phyloP scores from a whole-genome alignment of 1,140 invertebrate species.

The Apis laboriosa region DNA sequence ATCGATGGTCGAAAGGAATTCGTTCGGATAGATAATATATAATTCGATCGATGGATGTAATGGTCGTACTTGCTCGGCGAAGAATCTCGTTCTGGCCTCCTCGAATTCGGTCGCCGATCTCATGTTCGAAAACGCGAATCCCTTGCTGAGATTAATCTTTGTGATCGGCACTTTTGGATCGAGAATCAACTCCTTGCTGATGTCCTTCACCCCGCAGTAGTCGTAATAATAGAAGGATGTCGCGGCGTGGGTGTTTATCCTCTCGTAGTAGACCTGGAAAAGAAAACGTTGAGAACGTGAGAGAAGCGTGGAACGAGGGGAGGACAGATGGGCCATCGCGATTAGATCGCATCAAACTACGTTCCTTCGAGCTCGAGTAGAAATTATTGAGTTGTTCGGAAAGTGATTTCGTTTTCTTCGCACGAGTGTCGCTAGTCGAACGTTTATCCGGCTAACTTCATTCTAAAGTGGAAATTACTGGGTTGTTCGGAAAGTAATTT shows the following conservation, averaged over 20 bases:
- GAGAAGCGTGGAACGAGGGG: background rate
- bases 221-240: slow-evolving; percentile 90
- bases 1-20: too few relatives aligned
- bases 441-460: too few relatives aligned
- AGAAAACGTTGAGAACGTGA: background rate
- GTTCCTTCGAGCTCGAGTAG: too few relatives aligned
- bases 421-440: too few relatives aligned
- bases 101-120: slow-evolving; percentile 92
- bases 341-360: too few relatives aligned
- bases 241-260: slow-evolving; percentile 90
- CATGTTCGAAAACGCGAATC: slow-evolving; percentile 91
- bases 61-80: slow-evolving; percentile 83
- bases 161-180: slow-evolving; percentile 88
- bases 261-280: slow-evolving; percentile 90
- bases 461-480: too few relatives aligned
- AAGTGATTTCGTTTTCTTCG: too few relatives aligned
- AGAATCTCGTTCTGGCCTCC: slow-evolving; percentile 91
- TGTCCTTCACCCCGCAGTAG: slow-evolving; percentile 90
- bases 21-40: background rate
- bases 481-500: too few relatives aligned
- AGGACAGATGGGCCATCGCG: slow-evolving; percentile 33
- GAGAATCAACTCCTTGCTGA: slow-evolving; percentile 87
- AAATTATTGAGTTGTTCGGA: too few relatives aligned
- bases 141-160: slow-evolving; percentile 89
- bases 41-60: background rate